Evolutionary conservation across 2,113 vertebrate genomes (phyloP).

Genomic region (Heterochromis multidens): DNA sequence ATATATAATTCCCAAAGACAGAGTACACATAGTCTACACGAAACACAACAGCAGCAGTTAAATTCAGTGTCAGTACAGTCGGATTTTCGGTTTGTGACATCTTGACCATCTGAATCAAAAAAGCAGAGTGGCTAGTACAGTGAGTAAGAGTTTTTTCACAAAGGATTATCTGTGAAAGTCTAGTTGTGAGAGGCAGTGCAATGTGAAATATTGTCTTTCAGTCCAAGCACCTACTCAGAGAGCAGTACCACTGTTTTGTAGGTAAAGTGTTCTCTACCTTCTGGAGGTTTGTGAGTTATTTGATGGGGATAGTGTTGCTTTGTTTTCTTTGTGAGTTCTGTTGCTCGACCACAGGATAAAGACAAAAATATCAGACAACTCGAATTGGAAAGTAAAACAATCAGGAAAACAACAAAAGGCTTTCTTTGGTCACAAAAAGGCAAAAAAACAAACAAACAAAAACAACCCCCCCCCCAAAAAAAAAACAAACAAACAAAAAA

Average conservation of each 20-base stretch:
- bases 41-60: slow-evolving; percentile 70
- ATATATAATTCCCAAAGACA: slow-evolving; percentile 68
- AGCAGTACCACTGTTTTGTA: slow-evolving; percentile 71
- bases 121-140: slow-evolving; percentile 21
- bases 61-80: slow-evolving; percentile 57
- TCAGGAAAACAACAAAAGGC: slow-evolving; percentile 72
- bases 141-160: slow-evolving; percentile 26
- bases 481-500: slow-evolving; percentile 38
- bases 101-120: slow-evolving; percentile 44
- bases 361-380: slow-evolving; percentile 48
- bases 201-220: slow-evolving; percentile 69
- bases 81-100: slow-evolving; percentile 50
- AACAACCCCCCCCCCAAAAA: no score
- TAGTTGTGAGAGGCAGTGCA: slow-evolving; percentile 74
- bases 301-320: slow-evolving; percentile 1
- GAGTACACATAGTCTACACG: slow-evolving; percentile 67
- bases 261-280: slow-evolving; percentile 29
- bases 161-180: slow-evolving; percentile 16
- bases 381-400: slow-evolving; percentile 58
- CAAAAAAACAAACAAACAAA: slow-evolving; percentile 61
- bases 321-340: not conserved
- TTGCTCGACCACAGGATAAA: slow-evolving; percentile 56
- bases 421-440: slow-evolving; percentile 92
- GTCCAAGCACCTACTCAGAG: slow-evolving; percentile 66
- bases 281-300: slow-evolving; percentile 66